Conservation (phyloP, 2,797 vertebrate species). For the Aythya fuligula region DNA sequence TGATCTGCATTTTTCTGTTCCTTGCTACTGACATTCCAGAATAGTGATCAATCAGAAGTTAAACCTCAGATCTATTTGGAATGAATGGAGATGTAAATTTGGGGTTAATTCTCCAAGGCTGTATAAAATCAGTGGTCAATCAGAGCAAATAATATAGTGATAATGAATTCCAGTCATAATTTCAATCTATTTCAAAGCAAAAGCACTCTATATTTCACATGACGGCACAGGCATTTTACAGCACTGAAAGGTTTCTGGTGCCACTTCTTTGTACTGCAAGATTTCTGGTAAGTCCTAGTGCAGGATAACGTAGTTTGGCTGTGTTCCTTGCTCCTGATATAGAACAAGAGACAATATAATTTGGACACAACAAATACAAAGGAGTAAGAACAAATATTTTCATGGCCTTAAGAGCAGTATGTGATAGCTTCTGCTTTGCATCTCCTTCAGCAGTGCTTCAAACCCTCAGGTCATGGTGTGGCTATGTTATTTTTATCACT, state of each 20-base stretch:
- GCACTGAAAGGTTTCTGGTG: neutral
- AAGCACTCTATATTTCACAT: neutral
- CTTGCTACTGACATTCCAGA: neutral
- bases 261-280: fast-evolving
- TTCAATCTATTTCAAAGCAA: neutral
- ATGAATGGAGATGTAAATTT: neutral
- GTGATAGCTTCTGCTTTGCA: neutral
- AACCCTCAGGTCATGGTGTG: neutral
- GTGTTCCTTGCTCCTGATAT: neutral
- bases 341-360: neutral
- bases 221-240: neutral
- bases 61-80: neutral
- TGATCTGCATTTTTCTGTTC: fast-evolving
- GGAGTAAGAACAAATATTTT: neutral
- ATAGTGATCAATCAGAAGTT: neutral
- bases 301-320: neutral
- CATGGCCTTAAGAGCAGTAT: neutral
- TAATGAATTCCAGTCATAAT: neutral
- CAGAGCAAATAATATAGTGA: neutral
- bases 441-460: neutral
- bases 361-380: neutral
- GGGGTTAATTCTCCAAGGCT: neutral
- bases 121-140: neutral
- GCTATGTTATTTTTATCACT: neutral
- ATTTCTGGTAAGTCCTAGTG: neutral